Base-by-base conservation (phyloP, 1,140 invertebrate genomes). In the Colletes gigas region DNA sequence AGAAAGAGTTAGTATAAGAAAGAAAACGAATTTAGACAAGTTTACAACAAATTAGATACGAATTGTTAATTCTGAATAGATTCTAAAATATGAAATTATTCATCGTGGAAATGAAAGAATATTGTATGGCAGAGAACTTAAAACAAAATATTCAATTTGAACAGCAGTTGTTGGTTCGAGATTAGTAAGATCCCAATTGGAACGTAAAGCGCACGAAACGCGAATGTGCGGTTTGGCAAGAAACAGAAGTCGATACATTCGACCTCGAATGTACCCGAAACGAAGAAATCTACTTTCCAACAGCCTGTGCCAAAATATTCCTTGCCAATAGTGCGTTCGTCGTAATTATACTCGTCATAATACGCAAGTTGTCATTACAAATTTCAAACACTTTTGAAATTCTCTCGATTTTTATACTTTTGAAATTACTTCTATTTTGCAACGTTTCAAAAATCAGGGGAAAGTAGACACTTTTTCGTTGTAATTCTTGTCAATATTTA, bases 161-260 rank as follows among this genome's bases (percentile, higher is more conserved):
- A 15, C 8, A 52, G 59, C 5, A 47, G n/a, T 6, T 44, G 76
- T 73, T 73, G 69, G 47, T 65, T 73, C 71, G 52, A 17, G 69
- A 79, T 65, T 44, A 73, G 39, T 2, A n/a, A 15, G 69, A 65
- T 72, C 39, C 12, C 14, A 47, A 73, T 79, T 65, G 14, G 39
- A 72, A 8, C 15, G 69, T 47, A 52, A 9, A 6, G 30, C 9
- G 50, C 67, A 54, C 10, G 57, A 44, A 63, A 72, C 47, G 50
- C 60, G 77, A 65, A 79, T 65, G 50, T 79, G 77, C n/a, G 77
- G 77, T 17, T 79, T 79, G 77, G 77, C 77, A 79, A 73, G 77
- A 12, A 47, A 59, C 50, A 73, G 72, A 79, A 72, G 69, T 72
- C 77, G 77, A 79, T 79, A 79, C 60, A 54, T 47, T 63, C 77